These are phyloP conservation scores for Dasysyrphus tricinctus DNA, from an alignment of 2,888 invertebrate species.

Conservation along the genomic window DNA sequence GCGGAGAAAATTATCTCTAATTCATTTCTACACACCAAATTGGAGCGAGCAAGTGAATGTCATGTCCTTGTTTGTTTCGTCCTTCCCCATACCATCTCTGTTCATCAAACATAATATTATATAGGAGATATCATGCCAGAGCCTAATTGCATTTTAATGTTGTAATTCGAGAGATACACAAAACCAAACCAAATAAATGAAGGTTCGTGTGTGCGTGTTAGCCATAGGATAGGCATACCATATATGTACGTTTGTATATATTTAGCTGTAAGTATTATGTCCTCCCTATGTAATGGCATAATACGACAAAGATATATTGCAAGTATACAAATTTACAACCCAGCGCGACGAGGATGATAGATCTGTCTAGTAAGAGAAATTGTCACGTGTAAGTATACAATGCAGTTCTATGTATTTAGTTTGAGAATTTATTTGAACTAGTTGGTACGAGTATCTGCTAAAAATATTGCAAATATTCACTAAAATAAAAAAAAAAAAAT, in stretches of 20 bases:
- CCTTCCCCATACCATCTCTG: not conserved
- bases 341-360: not conserved
- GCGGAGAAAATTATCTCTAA: conserved; percentile 51
- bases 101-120: conserved; percentile 13
- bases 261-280: not conserved
- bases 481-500: too few relatives aligned
- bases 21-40: conserved; percentile 19
- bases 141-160: conserved; percentile 73
- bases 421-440: too few relatives aligned
- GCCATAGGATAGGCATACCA: not conserved
- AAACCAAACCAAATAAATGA: conserved; percentile 23
- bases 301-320: conserved; percentile 24
- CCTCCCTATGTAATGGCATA: not conserved
- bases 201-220: conserved; percentile 1
- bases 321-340: too few relatives aligned
- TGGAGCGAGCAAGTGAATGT: conserved; percentile 37
- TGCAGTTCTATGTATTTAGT: conserved; percentile 1
- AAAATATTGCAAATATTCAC: too few relatives aligned
- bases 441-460: too few relatives aligned
- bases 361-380: conserved; percentile 27
- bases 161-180: conserved; percentile 25
- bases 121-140: conserved; percentile 22
- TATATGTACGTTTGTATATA: not conserved
- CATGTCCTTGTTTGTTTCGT: conserved; percentile 56
- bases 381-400: conserved; percentile 25